Conservation (phyloP, 2,888 invertebrate species). For the Brachylomia viminalis region DNA sequence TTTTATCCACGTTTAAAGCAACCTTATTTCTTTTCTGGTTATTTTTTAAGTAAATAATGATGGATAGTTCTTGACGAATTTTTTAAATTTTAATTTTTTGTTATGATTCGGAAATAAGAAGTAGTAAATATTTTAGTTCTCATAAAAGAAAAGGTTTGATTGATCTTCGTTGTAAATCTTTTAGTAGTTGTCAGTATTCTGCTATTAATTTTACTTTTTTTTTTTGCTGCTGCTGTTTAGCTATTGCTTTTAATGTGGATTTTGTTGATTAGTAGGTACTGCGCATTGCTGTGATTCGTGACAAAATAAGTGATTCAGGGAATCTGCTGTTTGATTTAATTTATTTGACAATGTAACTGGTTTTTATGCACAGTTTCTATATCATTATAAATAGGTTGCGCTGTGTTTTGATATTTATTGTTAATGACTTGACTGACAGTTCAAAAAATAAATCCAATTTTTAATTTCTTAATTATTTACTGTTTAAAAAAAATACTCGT, state of each 20-base stretch:
- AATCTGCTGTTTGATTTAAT: not conserved
- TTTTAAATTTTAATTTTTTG: conserved; percentile 13
- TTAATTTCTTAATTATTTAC: too few relatives aligned
- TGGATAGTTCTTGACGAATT: conserved; percentile 46
- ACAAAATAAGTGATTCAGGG: not conserved
- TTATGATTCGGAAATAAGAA: conserved; percentile 5
- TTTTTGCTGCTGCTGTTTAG: too few relatives aligned
- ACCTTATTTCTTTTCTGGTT: conserved; percentile 57
- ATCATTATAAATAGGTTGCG: not conserved
- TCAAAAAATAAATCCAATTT: too few relatives aligned
- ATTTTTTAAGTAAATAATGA: conserved; percentile 53
- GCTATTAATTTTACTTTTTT: too few relatives aligned
- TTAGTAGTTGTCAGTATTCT: not conserved
- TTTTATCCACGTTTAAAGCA: conserved; percentile 53
- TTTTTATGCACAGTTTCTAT: too few relatives aligned
- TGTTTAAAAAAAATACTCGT: not conserved
- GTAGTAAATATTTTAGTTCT: not conserved
- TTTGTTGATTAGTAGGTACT: not conserved
- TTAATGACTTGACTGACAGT: too few relatives aligned
- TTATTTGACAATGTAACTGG: not conserved
- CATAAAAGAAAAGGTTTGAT: not conserved
- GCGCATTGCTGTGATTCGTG: not conserved
- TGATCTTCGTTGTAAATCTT: not conserved
- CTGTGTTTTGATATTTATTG: too few relatives aligned
- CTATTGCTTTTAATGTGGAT: not conserved